Percentiles rank a stretch among this genome's conserved stretches.
These are phyloP conservation scores for Chrysodeixis includens DNA, from an alignment of 2,888 invertebrate genomes.

Conservation along the genomic window DNA sequence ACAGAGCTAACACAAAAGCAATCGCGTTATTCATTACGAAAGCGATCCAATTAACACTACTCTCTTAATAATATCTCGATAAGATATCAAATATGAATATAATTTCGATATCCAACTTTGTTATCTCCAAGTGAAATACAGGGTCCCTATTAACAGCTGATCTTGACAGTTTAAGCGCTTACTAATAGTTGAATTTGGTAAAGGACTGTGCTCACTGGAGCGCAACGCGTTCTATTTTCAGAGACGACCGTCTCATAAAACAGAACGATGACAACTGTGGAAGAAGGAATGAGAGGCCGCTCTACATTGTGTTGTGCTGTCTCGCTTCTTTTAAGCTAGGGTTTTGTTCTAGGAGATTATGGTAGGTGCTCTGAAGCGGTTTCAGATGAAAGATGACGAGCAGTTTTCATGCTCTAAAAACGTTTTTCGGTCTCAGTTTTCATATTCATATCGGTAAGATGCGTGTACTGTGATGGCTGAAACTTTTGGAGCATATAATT, in stretches of 20 bases:
- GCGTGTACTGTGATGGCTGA: no score
- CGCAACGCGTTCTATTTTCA: constrained; percentile 4
- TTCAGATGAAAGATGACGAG: neutral
- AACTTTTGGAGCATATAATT: no score
- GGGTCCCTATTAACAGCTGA: constrained; percentile 23
- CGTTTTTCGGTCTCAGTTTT: constrained; percentile 4
- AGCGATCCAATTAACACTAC: constrained; percentile 10
- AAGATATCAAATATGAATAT: constrained; percentile 18
- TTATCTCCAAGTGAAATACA: constrained; percentile 18
- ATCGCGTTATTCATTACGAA: neutral
- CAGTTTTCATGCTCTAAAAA: constrained; percentile 2
- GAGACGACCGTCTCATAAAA: neutral
- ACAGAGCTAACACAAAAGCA: neutral
- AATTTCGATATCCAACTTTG: constrained; percentile 12
- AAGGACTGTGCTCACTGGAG: constrained; percentile 10
- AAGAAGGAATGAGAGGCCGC: no score
- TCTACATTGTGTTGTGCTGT: no score
- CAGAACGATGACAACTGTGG: no score
- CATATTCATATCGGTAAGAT: neutral
- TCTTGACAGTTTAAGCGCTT: constrained; percentile 26
- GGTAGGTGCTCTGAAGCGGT: no score
- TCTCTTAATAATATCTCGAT: constrained; percentile 11
- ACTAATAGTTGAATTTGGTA: constrained; percentile 18
- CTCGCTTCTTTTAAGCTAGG: no score
- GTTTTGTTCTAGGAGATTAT: no score